Percentiles rank a stretch among this genome's conserved stretches.
These are phyloP conservation scores for Drosophila anceps DNA, from an alignment of 2,888 invertebrate genomes.

Conservation along the genomic window DNA sequence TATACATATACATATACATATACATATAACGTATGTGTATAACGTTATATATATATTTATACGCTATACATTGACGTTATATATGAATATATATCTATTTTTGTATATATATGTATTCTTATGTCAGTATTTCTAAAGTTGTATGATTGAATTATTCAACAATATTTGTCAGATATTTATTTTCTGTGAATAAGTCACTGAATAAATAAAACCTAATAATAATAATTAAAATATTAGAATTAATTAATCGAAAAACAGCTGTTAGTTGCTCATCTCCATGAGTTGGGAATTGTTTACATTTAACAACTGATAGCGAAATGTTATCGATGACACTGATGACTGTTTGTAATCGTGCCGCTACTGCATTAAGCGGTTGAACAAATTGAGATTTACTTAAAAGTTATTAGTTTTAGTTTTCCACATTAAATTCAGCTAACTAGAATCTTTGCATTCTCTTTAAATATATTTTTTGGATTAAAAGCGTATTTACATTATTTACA, in stretches of 20 bases:
- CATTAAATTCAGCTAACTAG: background rate
- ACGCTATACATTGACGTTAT: too few species aligned
- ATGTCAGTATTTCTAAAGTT: background rate
- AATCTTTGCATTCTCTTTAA: background rate
- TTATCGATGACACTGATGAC: background rate
- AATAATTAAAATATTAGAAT: background rate
- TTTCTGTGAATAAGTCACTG: background rate
- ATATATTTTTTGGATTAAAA: slow-evolving; percentile 1
- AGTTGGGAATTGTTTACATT: background rate
- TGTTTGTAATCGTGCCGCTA: too few species aligned
- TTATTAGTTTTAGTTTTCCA: too few species aligned
- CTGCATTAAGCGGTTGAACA: too few species aligned
- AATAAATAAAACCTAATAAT: background rate
- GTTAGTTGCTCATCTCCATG: background rate
- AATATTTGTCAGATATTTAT: background rate
- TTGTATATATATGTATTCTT: too few species aligned
- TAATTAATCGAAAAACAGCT: background rate
- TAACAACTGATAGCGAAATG: background rate
- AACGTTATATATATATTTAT: too few species aligned
- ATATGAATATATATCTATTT: too few species aligned
- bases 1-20: too few species aligned
- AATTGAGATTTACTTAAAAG: too few species aligned
- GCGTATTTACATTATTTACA: background rate
- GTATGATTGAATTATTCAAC: background rate
- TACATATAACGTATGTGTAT: too few species aligned